These are phyloP conservation scores for Vanessa cardui DNA, from an alignment of 2,888 invertebrate genomes.

Conservation along the genomic window DNA sequence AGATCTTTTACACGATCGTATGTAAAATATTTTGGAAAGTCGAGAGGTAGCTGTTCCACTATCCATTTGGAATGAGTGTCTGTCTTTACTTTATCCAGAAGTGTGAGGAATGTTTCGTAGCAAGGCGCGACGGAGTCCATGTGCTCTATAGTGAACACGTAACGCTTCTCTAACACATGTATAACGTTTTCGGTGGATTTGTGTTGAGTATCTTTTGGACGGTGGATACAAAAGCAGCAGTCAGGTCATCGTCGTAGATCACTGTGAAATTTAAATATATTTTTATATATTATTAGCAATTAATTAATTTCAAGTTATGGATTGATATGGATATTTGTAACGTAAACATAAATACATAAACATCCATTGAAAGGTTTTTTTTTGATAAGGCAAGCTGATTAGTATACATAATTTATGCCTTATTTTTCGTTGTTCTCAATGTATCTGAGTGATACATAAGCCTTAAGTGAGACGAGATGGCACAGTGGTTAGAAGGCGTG, in stretches of 20 bases:
- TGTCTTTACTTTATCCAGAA: constrained; percentile 78
- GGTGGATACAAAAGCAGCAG: constrained; percentile 89
- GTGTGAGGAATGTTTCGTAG: constrained; percentile 90
- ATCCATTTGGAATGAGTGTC: constrained; percentile 74
- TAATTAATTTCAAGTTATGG: too few relatives aligned
- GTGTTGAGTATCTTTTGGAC: constrained; percentile 85
- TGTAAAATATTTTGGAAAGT: constrained; percentile 91
- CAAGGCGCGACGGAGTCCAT: constrained; percentile 93
- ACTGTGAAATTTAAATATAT: constrained; percentile 80
- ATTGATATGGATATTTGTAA: too few relatives aligned
- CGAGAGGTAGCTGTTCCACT: constrained; percentile 84
- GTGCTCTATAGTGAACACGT: constrained; percentile 91
- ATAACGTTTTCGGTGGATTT: constrained; percentile 84
- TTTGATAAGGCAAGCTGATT: too few relatives aligned
- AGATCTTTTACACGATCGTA: constrained; percentile 91
- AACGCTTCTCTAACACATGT: constrained; percentile 92
- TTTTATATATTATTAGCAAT: background rate
- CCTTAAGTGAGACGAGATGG: too few relatives aligned
- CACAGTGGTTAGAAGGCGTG: too few relatives aligned
- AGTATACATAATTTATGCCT: too few relatives aligned
- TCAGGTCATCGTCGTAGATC: constrained; percentile 92
- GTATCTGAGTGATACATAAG: background rate
- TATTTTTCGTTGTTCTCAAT: too few relatives aligned
- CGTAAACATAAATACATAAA: too few relatives aligned
- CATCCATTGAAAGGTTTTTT: too few relatives aligned